Percentiles rank a stretch among this genome's conserved stretches.
phyloP scores from a whole-genome alignment of 1,140 invertebrate genomes.

The Drosophila auraria region DNA sequence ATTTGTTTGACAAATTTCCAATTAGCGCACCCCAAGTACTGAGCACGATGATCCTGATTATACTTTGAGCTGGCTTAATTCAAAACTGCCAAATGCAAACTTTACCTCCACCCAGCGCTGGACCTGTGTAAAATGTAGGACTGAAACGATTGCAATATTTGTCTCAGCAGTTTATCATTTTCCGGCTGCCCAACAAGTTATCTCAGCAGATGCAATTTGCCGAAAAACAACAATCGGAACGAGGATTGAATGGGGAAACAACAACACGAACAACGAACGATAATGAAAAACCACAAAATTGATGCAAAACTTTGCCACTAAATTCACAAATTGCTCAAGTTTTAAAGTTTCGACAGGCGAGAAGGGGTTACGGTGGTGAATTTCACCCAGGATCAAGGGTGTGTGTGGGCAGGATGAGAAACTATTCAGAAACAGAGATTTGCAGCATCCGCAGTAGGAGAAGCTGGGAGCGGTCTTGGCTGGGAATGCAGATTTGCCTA shows the following conservation, averaged over 20 bases:
- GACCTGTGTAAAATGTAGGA: conserved; percentile 13
- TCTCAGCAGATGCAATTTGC: conserved; percentile 59
- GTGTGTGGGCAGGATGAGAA: conserved; percentile 46
- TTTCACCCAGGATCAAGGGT: conserved; percentile 32
- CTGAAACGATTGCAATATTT: conserved; percentile 64
- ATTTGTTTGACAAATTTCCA: background rate
- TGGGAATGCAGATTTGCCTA: conserved; percentile 61
- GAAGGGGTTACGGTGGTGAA: conserved; percentile 3
- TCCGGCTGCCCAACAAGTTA: conserved; percentile 39
- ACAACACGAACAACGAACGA: conserved; percentile 46
- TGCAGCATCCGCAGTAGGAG: conserved; percentile 24
- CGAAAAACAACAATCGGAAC: conserved; percentile 49
- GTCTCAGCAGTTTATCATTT: conserved; percentile 70
- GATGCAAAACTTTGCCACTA: conserved; percentile 74
- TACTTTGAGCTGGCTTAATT: conserved; percentile 24
- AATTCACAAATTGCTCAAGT: conserved; percentile 81
- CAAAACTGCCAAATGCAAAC: conserved; percentile 23
- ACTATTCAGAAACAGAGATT: conserved; percentile 82
- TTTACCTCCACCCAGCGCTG: background rate
- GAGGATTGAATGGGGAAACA: conserved; percentile 27
- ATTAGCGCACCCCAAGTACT: conserved; percentile 17
- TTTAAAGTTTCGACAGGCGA: conserved; percentile 72
- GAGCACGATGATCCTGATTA: conserved; percentile 37
- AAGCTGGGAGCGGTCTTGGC: conserved; percentile 15
- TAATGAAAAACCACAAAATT: conserved; percentile 77